Percentiles rank a stretch among this genome's conserved stretches.
phyloP scores from a whole-genome alignment of 2,113 vertebrate species.

The Nematolebias whitei region DNA sequence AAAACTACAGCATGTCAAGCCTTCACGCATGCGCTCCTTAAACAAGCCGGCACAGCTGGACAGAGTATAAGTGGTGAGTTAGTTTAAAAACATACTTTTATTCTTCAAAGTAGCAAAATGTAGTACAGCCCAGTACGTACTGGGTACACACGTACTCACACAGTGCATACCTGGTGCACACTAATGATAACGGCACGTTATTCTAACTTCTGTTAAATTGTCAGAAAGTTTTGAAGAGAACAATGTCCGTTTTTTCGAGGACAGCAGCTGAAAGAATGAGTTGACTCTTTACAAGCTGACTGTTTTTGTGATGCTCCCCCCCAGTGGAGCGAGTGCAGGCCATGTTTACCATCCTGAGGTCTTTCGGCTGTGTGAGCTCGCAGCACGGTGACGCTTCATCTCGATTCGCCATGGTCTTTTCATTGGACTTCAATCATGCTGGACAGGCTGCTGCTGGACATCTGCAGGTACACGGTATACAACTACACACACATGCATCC shows the following conservation, averaged over 20 bases:
- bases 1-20: constrained; percentile 84
- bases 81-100: background rate
- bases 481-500: background rate
- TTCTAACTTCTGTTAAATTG: no score
- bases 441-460: constrained; percentile 86
- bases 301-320: background rate
- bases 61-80: constrained; percentile 78
- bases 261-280: no score
- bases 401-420: constrained; percentile 88
- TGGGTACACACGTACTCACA: no score
- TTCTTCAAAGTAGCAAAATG: background rate
- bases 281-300: no score
- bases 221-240: no score
- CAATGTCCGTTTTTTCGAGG: no score
- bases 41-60: constrained; percentile 80
- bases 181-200: no score
- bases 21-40: constrained; percentile 84
- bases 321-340: constrained; percentile 91
- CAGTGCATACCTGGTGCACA: no score
- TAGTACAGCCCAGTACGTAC: background rate
- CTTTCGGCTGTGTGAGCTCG: constrained; percentile 86
- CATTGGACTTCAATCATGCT: constrained; percentile 88
- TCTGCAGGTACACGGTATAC: constrained; percentile 83
- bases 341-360: constrained; percentile 87
- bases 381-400: constrained; percentile 81